These are phyloP conservation scores for Sorex fumeus DNA, from an alignment of 2,113 vertebrate species.

Conservation along the genomic window DNA sequence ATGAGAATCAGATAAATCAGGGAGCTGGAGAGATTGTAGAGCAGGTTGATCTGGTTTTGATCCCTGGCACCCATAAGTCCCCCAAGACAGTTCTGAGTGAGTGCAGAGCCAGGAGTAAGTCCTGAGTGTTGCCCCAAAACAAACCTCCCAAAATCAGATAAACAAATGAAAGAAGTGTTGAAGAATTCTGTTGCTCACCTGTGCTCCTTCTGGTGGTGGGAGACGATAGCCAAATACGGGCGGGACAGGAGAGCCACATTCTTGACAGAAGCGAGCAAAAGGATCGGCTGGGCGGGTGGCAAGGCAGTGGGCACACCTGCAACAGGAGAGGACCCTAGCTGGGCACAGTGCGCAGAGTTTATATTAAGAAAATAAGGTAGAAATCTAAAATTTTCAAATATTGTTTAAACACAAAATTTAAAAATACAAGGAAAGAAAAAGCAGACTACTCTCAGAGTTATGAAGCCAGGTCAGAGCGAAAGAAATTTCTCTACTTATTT, in stretches of 20 bases:
- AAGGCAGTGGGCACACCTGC: conserved; percentile 92
- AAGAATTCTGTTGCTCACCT: conserved; percentile 88
- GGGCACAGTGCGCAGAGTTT: background rate
- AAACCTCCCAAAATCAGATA: too few species aligned
- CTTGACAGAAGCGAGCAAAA: conserved; percentile 93
- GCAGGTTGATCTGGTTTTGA: too few species aligned
- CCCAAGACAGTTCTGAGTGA: too few species aligned
- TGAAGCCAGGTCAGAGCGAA: background rate
- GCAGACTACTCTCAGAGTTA: background rate
- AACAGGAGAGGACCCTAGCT: conserved; percentile 70
- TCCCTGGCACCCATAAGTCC: too few species aligned
- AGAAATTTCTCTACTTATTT: background rate
- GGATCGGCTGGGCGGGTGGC: conserved; percentile 91
- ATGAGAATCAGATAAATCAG: background rate
- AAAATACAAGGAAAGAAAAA: conserved; percentile 14
- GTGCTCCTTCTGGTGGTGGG: conserved; percentile 89
- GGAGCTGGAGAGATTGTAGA: too few species aligned
- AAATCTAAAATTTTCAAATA: background rate
- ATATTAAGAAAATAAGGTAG: background rate
- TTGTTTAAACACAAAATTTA: background rate
- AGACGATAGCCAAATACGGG: conserved; percentile 87
- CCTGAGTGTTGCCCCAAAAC: too few species aligned
- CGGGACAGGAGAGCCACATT: conserved; percentile 92
- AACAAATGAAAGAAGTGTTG: conserved; percentile 12
- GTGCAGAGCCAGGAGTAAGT: too few species aligned